Base-by-base conservation (phyloP, 1,140 invertebrate genomes). In the Eriosoma lanigerum region DNA sequence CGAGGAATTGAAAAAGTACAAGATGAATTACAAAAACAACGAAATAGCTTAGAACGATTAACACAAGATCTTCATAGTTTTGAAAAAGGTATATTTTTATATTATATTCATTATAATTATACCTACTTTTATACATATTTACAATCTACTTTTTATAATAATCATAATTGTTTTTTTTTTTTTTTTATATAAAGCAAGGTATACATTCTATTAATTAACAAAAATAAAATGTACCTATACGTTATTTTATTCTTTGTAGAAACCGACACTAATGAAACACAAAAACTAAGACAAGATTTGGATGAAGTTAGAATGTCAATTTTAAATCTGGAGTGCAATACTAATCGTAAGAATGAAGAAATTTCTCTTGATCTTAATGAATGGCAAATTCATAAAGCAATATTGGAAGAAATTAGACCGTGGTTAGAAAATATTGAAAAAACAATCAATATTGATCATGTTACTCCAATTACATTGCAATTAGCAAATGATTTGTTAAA, bases 361-460 rank as follows among this genome's bases (percentile, higher is more conserved):
- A 90, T 93, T 58, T 90, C 91, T 83, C 89, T 90, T 81, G 91
- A 94, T 84, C 90, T 90, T 38, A 90, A 91, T 83, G 88, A 90
- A 1, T 60, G 83, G 3, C 88, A 90, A 81, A 89, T 92, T 84
- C 94, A 96, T 85, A 93, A 96, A 86, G 88, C 89, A 56, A 89
- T 90, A 82, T 87, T 94, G 38, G 89, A 92, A 78, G 90, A 94
- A 85, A 89, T 98, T 38, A 92, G 93, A 85, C 94, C 94, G 3
- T 96, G 95, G 92, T 89, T 97, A 80, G 92, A 96, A 84, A 89
- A 94, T 84, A 93, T 93, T 29, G 94, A 97, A 88, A 87, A 91
- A 15, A 92, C 92, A 85, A 87, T 93, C 46, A 89, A 91, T 76
- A 89, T 89, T 82, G 90, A 91, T 70, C 85, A 87, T 85, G 82